Evolutionary conservation across 2,888 invertebrate species (phyloP), one percentile per base, ranked within the genome.

Genomic region (Xiphydria camelus): DNA sequence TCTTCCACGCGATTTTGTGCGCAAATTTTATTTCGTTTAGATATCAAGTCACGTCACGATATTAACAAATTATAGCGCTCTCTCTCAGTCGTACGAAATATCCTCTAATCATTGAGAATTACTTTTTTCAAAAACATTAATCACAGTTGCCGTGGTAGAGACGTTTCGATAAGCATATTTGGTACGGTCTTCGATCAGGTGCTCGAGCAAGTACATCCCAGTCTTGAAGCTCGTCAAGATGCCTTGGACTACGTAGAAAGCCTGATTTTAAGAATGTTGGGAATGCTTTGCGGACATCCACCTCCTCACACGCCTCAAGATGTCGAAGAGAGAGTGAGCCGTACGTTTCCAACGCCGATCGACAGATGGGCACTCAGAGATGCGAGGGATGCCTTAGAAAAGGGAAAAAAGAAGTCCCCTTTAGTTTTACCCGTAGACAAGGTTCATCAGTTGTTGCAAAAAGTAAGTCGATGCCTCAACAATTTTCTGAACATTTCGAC

Each of bases 311-410:
- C 89, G 18, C 74, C 75, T 9, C 78, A 89, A 83, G 97, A 97
- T 78, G 92, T 97, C 61, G 95, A 96, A 73, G 94, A 94, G 64
- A 83, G 94, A 53, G 94, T 97, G 22, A 85, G 88, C 55, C 88
- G 88, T 60, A 91, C 91, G 41, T 95, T 96, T 80, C 96, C 96
- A n/a, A 89, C 89, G 10, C 95, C 96, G 3, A 89, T 97, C 59
- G 94, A 95, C 78, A 86, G 86, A 72, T 96, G 95, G 94, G 94
- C 95, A 37, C 82, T 94, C 48, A 84, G 83, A 54, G 95, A 96
- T 73, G 96, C 95, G 12, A 86, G 88, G 57, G 90, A 89, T 66
- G 89, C 89, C 36, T 80, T 90, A 51, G 88, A 90, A 61, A 85
- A 86, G 66, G 87, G 87, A 42, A 88, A 88, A 68, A 90, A 89